Evolutionary conservation across 2,113 vertebrate species (phyloP).

Genomic region (Hepsetus odoe): DNA sequence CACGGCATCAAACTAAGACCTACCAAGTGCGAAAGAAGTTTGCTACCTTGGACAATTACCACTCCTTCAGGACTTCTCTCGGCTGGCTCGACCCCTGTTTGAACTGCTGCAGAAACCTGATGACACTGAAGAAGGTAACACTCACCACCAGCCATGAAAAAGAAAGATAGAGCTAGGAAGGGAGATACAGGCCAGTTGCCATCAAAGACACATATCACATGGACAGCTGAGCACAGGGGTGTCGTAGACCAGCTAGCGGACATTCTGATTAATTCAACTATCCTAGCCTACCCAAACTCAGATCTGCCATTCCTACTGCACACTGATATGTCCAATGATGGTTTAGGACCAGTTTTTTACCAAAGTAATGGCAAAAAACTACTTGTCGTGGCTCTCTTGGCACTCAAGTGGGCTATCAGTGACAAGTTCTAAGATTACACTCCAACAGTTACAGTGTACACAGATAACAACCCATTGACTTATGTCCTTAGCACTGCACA

Average conservation of each 20-base stretch:
- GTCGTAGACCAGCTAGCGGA: not conserved
- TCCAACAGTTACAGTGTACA: not conserved
- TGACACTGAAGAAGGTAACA: no score
- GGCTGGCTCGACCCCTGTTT: not conserved
- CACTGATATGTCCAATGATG: no score
- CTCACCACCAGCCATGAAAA: no score
- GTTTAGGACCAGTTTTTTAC: no score
- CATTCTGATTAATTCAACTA: no score
- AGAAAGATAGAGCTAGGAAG: no score
- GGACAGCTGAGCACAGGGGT: not conserved
- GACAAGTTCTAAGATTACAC: not conserved
- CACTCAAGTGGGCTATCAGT: not conserved
- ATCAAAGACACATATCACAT: not conserved
- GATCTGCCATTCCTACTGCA: not conserved
- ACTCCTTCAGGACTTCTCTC: not conserved
- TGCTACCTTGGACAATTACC: not conserved
- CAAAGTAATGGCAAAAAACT: no score
- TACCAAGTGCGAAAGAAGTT: no score
- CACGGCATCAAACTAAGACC: not conserved
- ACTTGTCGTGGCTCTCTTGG: not conserved
- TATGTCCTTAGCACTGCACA: no score
- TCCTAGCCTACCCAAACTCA: not conserved
- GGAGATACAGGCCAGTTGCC: not conserved
- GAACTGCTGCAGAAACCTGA: not conserved
- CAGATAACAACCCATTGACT: not conserved